Evolutionary conservation across 1,140 invertebrate species (phyloP), one percentile per base, ranked within the genome.

Genomic region (Hylaeus volcanicus): DNA sequence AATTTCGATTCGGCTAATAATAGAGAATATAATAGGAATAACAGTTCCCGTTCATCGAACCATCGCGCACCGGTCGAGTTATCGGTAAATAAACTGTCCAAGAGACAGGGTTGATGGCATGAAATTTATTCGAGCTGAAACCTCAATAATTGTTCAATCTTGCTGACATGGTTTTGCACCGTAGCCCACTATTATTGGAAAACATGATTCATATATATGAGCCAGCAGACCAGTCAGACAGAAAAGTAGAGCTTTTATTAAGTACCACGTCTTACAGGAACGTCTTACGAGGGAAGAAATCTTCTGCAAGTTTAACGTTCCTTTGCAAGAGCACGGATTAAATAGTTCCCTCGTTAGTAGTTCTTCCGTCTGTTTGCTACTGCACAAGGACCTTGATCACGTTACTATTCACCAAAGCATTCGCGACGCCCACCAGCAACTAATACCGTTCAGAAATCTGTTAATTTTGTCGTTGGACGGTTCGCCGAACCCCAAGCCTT

Each of bases 121-220:
- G 87, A 90, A 90, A 89, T 84, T 90, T 86, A 86, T 79, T 89
- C 87, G 69, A 81, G 87, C 77, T 87, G 87, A 90, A 91, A 88
- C 90, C 87, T 90, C 90, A 87, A 91, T 91, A 91, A 91, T 91
- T 91, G 90, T 88, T 91, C 90, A 88, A 88, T 90, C 89, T 90
- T 89, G 85, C 84, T 88, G 79, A 87, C 82, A 90, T 81, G 85
- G 83, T 81, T 78, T 85, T 86, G 83, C 84, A 90, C 78, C 75
- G 81, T 74, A 60, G n/a, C 68, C 37, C 60, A 61, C 56, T 43
- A 80, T 86, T 84, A 84, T 75, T 64, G 85, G 81, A 74, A 72
- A 79, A 60, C 55, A 51, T 75, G 56, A 70, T 76, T 79, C 68
- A 63, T 58, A 66, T 58, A 66, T 84, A 61, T 74, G 60, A 43